These are phyloP conservation scores for Epinephelus cyanopodus DNA, from an alignment of 2,113 vertebrate genomes.

Conservation along the genomic window DNA sequence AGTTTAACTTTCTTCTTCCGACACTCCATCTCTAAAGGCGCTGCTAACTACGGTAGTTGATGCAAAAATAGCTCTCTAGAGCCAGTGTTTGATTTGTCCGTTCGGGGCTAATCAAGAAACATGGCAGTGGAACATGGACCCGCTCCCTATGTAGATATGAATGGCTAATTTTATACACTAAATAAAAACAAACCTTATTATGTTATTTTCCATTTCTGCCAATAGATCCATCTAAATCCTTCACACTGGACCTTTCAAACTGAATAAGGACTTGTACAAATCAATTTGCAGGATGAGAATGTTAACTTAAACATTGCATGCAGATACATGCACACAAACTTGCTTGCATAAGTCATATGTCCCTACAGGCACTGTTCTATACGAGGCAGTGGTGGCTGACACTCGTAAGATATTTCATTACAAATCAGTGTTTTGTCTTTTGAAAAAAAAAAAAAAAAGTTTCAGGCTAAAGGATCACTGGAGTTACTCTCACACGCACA, in stretches of 20 bases:
- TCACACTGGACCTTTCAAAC: too few species aligned
- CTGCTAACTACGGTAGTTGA: too few species aligned
- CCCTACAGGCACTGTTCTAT: neutral
- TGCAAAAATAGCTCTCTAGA: too few species aligned
- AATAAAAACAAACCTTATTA: too few species aligned
- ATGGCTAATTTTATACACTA: too few species aligned
- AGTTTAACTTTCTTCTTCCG: too few species aligned
- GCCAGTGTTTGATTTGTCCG: too few species aligned
- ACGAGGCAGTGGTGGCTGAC: constrained; percentile 3
- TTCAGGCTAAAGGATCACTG: neutral
- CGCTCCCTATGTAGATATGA: too few species aligned
- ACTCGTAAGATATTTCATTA: constrained; percentile 24
- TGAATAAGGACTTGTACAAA: neutral
- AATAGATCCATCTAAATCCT: neutral
- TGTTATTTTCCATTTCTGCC: too few species aligned
- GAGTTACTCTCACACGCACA: neutral
- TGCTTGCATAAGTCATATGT: neutral
- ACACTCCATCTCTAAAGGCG: too few species aligned
- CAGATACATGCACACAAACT: neutral
- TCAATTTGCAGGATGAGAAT: neutral
- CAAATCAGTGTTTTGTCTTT: neutral
- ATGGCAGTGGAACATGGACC: too few species aligned
- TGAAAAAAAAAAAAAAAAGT: neutral
- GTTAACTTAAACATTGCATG: neutral
- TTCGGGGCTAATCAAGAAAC: too few species aligned